Conservation (phyloP, 1,140 invertebrate species). For the Brachystomella parvula region DNA sequence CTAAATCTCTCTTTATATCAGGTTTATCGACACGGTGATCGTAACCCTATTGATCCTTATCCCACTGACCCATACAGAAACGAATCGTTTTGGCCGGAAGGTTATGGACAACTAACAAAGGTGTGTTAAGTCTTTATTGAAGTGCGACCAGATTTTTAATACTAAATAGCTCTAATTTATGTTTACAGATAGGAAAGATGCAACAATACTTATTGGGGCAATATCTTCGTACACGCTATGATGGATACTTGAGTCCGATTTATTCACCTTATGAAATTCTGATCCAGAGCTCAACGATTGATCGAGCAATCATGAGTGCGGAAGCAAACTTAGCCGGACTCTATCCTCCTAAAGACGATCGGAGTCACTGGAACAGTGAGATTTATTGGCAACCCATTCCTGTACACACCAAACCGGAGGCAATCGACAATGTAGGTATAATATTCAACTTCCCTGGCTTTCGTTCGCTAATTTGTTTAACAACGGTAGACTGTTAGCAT, state of each 20-base stretch:
- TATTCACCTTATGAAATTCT: conserved; percentile 57
- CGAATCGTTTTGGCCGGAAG: conserved; percentile 56
- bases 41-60: conserved; percentile 58
- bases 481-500: conserved; percentile 50
- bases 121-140: conserved; percentile 44
- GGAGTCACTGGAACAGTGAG: conserved; percentile 58
- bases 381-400: conserved; percentile 81
- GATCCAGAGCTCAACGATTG: conserved; percentile 70
- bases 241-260: conserved; percentile 46
- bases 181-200: conserved; percentile 53
- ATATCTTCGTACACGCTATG: conserved; percentile 65
- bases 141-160: not conserved
- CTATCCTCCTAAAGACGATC: conserved; percentile 60
- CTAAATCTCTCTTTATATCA: conserved; percentile 5
- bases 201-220: conserved; percentile 70
- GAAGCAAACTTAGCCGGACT: conserved; percentile 70
- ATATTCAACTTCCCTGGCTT: conserved; percentile 15
- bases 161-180: not conserved
- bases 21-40: conserved; percentile 30
- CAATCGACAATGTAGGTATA: conserved; percentile 58
- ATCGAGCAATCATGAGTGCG: conserved; percentile 69
- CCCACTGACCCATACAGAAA: conserved; percentile 61
- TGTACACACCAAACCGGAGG: conserved; percentile 61
- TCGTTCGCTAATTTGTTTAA: conserved; percentile 1
- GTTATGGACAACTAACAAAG: conserved; percentile 62